Evolutionary conservation across 2,888 invertebrate species (phyloP).

Genomic region (Polymixis lichenea): DNA sequence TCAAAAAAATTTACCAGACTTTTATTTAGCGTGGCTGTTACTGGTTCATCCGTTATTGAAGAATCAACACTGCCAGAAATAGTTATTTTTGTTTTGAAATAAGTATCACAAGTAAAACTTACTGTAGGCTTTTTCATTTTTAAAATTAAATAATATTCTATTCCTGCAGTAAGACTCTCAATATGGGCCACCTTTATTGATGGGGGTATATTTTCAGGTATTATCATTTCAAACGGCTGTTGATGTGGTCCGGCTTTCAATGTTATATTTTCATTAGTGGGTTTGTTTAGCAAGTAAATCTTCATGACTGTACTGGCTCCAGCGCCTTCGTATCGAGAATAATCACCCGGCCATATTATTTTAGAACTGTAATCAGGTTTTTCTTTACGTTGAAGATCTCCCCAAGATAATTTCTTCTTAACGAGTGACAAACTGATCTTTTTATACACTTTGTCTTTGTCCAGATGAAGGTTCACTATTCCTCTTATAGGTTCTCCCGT

Average conservation of each 20-base stretch:
- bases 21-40: conserved; percentile 25
- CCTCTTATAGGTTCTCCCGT: conserved; percentile 57
- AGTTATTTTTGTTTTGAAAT: conserved; percentile 14
- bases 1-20: conserved; percentile 3
- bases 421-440: conserved; percentile 42
- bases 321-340: not conserved
- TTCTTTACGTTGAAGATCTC: not conserved
- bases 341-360: conserved; percentile 48
- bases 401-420: conserved; percentile 12
- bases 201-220: conserved; percentile 34
- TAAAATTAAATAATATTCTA: conserved; percentile 28
- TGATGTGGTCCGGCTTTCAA: conserved; percentile 16
- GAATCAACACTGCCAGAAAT: conserved; percentile 5
- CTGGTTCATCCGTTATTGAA: not conserved
- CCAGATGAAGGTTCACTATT: conserved; percentile 38
- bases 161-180: conserved; percentile 1
- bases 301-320: conserved; percentile 1
- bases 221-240: conserved; percentile 18
- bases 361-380: conserved; percentile 17
- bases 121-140: conserved; percentile 1
- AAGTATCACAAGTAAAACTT: not conserved
- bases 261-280: not conserved
- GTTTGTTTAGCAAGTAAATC: conserved; percentile 5
- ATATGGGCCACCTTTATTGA: conserved; percentile 17
- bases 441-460: too few relatives aligned